Base-by-base conservation (phyloP, 2,113 vertebrate species). In the Apteryx owenii region DNA sequence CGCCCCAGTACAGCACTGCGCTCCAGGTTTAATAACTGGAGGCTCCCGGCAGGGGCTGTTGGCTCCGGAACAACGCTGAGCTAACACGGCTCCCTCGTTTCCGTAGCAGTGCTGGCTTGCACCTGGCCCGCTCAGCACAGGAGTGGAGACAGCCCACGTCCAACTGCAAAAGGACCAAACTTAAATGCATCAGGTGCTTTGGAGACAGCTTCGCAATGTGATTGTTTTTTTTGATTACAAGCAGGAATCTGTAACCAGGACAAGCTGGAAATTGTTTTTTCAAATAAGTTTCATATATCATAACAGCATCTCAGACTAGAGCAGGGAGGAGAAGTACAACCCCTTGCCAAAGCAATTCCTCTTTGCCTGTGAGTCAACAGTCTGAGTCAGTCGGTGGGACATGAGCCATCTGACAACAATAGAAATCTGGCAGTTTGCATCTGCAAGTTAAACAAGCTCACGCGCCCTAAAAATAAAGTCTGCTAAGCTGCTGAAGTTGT, bases 401-500 rank as follows among this genome's bases (percentile, higher is more conserved):
- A 42, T 0, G 31, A 91, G 95, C 95, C 96, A 85, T 92, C 66
- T 89, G 95, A 97, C 89, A 94, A 95, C 91, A 95, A 91, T 56
- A 81, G 94, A 58, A 72, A 68, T 33, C 40, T 91, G 94, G 71
- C 85, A 78, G 53, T 66, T 68, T 5, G 50, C 54, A 93, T 53
- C 89, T 22, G 6, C 1, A 51, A 94, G 73, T 51, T 79, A 62
- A 93, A 19, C 13, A 10, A 83, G 85, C 92, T 8, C 94, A 90
- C 1, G 6, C 2, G 5, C 87, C 90, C 94, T 91, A 85, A 97
- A 97, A 95, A 93, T 84, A 97, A 97, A 97, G 90, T 71, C 81
- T 90, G 65, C 68, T 85, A 94, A 80, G 95, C 60, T 95, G 96
- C 78, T 97, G 90, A 97, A 90, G 77, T 20, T 4, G 72, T 44